Conservation (phyloP, 2,888 invertebrate species). For the Lacanobia oleracea region DNA sequence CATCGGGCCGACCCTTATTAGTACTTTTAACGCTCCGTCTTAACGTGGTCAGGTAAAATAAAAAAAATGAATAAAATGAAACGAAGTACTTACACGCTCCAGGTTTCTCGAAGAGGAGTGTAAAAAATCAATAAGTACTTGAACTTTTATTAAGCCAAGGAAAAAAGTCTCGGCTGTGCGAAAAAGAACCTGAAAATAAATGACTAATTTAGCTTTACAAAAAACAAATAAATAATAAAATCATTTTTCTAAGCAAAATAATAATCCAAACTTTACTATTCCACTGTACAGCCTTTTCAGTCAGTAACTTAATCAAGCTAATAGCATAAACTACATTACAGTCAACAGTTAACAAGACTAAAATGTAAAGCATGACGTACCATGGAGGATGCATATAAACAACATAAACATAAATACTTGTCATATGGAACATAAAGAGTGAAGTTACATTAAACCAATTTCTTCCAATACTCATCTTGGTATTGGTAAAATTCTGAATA, state of each 20-base stretch:
- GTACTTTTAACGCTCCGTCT: too few species aligned
- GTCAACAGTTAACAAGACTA: conserved; percentile 21
- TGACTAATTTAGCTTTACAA: not conserved
- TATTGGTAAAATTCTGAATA: conserved; percentile 12
- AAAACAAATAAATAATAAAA: not conserved
- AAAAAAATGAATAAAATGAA: not conserved
- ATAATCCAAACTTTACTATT: conserved; percentile 19
- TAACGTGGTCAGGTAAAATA: too few species aligned
- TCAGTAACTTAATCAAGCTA: conserved; percentile 41
- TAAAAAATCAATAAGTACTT: conserved; percentile 35
- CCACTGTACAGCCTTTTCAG: conserved; percentile 41
- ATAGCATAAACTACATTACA: conserved; percentile 39
- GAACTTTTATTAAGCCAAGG: conserved; percentile 21
- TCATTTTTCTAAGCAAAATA: too few species aligned
- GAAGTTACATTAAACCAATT: conserved; percentile 31
- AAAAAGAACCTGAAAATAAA: conserved; percentile 25
- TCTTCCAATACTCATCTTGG: not conserved
- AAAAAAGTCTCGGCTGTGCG: conserved; percentile 35
- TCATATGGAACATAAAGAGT: not conserved
- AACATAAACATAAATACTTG: not conserved
- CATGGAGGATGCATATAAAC: conserved; percentile 9
- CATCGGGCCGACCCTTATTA: too few species aligned
- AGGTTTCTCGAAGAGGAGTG: conserved; percentile 20
- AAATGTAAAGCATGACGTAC: not conserved
- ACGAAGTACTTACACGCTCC: conserved; percentile 31